These are phyloP conservation scores for Megalopta genalis DNA, from an alignment of 1,140 invertebrate genomes.

Conservation along the genomic window DNA sequence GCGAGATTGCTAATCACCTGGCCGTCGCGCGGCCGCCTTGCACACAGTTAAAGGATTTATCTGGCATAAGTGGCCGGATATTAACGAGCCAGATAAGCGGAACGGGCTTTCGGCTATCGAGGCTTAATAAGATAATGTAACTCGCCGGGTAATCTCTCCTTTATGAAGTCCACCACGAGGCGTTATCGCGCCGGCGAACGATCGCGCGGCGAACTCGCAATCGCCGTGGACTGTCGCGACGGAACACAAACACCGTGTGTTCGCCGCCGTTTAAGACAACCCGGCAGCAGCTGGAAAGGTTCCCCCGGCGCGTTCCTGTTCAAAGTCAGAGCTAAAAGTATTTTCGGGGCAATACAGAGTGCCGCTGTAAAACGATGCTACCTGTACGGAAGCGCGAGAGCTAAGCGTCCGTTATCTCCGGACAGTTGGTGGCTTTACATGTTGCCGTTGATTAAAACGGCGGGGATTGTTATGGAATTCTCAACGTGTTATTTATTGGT, in stretches of 20 bases:
- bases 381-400: too few relatives aligned
- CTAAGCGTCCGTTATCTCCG: too few relatives aligned
- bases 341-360: slow-evolving; percentile 23
- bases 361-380: not conserved
- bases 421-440: too few relatives aligned
- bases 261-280: slow-evolving; percentile 44
- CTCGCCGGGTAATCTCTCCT: slow-evolving; percentile 43
- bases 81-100: slow-evolving; percentile 52
- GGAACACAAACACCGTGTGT: slow-evolving; percentile 39
- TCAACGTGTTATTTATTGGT: too few relatives aligned
- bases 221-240: not conserved
- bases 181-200: slow-evolving; percentile 37
- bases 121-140: slow-evolving; percentile 52
- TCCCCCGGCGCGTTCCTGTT: not conserved
- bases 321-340: slow-evolving; percentile 1
- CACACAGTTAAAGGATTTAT: slow-evolving; percentile 20
- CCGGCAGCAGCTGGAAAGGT: not conserved
- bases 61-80: slow-evolving; percentile 27
- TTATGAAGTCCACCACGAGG: slow-evolving; percentile 48
- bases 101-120: slow-evolving; percentile 38
- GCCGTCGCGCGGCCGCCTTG: not conserved
- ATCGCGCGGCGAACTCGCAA: slow-evolving; percentile 30
- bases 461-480: too few relatives aligned
- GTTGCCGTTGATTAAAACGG: too few relatives aligned
- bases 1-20: slow-evolving; percentile 41